Evolutionary conservation across 2,797 vertebrate species (phyloP).

Genomic region (Echiichthys vipera): DNA sequence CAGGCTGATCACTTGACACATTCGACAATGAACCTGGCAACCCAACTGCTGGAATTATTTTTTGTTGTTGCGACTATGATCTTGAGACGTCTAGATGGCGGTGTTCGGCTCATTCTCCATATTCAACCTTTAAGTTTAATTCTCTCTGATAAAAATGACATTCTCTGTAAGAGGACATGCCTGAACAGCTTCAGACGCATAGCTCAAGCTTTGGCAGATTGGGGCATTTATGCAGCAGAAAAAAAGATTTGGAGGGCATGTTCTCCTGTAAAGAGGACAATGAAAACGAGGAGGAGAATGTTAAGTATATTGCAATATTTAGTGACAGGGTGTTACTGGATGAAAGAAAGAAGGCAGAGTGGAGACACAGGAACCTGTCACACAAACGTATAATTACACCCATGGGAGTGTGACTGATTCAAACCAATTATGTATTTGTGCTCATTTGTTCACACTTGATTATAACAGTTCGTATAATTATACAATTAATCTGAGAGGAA

Average conservation of each 20-base stretch:
- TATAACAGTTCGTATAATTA: neutral
- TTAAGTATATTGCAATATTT: neutral
- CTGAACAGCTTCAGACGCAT: slow-evolving; percentile 20
- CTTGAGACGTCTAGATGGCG: no score
- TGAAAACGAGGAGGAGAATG: neutral
- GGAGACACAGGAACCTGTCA: slow-evolving; percentile 15
- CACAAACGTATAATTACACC: slow-evolving; percentile 32
- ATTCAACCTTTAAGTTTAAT: no score
- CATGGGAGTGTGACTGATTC: neutral
- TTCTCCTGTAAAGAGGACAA: slow-evolving; percentile 18
- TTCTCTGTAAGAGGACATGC: neutral
- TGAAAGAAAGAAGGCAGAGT: no score
- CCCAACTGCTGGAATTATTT: no score
- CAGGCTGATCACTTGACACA: no score
- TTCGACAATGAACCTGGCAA: no score
- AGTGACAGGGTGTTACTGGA: neutral
- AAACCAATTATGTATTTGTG: neutral
- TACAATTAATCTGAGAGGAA: no score
- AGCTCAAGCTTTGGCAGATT: slow-evolving; percentile 8
- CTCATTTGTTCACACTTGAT: neutral
- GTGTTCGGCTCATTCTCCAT: no score
- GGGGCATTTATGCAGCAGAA: no score
- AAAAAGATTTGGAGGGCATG: neutral
- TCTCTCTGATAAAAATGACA: slow-evolving; percentile 33
- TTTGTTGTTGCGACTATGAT: no score